Evolutionary conservation across 2,113 vertebrate genomes (phyloP).

Genomic region (Todiramphus saurophagus): DNA sequence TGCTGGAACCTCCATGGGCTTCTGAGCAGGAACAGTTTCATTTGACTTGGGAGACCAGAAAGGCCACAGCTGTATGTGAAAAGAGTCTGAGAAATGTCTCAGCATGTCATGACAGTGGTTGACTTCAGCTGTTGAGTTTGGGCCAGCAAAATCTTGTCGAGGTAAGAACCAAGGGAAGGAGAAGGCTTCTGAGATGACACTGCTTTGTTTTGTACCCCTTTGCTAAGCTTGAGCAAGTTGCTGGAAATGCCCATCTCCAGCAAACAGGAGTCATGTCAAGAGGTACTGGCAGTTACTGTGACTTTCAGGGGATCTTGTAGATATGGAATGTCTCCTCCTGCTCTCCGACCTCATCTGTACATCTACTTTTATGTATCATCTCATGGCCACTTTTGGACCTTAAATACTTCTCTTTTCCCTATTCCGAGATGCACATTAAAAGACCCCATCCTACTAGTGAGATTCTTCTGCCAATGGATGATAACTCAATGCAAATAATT

Average conservation of each 20-base stretch:
- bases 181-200: not conserved
- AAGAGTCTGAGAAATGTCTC: not conserved
- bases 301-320: not conserved
- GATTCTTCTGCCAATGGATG: not conserved
- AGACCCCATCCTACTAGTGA: not conserved
- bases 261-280: not conserved
- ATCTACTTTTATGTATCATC: not conserved
- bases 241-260: not conserved
- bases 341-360: not conserved
- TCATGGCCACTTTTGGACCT: not conserved
- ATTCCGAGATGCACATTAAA: fast-evolving
- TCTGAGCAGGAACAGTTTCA: not conserved
- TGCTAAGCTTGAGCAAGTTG: not conserved
- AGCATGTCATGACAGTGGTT: fast-evolving
- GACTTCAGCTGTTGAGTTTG: not conserved
- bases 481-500: not conserved
- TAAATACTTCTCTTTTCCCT: not conserved
- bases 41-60: not conserved
- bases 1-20: not conserved
- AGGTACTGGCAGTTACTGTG: not conserved
- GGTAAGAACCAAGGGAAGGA: not conserved
- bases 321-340: not conserved
- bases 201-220: not conserved
- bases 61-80: not conserved
- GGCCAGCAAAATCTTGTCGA: not conserved